Base-by-base conservation (phyloP, 2,797 vertebrate genomes). In the Acomys russatus region DNA sequence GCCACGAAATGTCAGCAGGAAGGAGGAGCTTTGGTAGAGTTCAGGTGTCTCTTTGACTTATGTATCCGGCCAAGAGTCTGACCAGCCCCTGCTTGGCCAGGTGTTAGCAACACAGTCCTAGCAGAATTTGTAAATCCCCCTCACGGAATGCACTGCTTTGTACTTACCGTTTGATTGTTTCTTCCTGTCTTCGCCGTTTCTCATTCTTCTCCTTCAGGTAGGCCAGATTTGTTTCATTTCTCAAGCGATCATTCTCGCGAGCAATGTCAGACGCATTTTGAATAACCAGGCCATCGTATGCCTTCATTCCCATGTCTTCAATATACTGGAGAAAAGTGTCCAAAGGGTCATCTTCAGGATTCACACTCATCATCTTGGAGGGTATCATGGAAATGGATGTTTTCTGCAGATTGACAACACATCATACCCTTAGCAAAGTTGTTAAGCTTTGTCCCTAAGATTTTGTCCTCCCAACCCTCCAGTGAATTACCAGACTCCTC, bases 131-230 rank as follows among this genome's bases (percentile, higher is more conserved):
- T 15, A 56, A 4, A 51, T 22, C 54, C 61, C 61, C 51, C 23
- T 33, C 12, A 0, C 1, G 20, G 25, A 51, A 70, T 9, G 44
- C 35, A 91, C 87, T 89, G 3, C 64, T 77, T 82, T 74, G 93
- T 95, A 97, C 96, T 98, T 99, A 99, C 99, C 99, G 99, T 98
- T 99, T 99, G 99, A 99, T 99, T 98, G 99, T 99, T 99, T 99
- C 99, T 98, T 99, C 99, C 99, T 99, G 99, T 98, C 99, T 99
- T 97, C 99, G 98, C 91, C 99, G 99, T 98, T 99, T 99, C 98
- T 99, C 99, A 95, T 99, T 99, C 98, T 99, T 99, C 98, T 99
- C 99, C 98, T 99, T 99, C 98, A 99, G 98, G 98, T 99, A 99
- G 98, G 99, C 99, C 98, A 99, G 98, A 98, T 99, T 99, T 96